Evolutionary conservation across 2,888 invertebrate species (phyloP).

Genomic region (Ochropleura leucogaster): DNA sequence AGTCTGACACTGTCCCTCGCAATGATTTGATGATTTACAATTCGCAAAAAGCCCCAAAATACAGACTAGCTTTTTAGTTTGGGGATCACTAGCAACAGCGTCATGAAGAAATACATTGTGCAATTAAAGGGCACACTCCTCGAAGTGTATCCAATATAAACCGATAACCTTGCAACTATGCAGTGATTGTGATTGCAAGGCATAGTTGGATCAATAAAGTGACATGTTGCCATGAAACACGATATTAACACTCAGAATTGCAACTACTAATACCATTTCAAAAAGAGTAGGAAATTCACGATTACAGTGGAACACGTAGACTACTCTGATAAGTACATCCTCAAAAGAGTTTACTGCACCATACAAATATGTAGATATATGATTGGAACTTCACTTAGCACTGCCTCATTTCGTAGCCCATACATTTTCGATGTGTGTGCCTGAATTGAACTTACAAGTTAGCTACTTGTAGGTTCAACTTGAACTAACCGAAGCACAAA

Average conservation of each 20-base stretch:
- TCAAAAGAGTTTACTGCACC: background rate
- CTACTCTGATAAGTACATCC: background rate
- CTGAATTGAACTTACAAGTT: background rate
- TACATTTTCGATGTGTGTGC: background rate
- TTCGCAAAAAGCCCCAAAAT: too few species aligned
- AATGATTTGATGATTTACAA: too few species aligned
- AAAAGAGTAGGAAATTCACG: background rate
- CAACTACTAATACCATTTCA: background rate
- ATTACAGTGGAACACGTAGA: background rate
- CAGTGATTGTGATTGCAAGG: too few species aligned
- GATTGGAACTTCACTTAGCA: background rate
- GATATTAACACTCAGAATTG: background rate
- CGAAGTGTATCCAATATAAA: too few species aligned
- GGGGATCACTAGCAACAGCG: too few species aligned
- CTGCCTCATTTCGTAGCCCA: too few species aligned
- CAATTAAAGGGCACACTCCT: too few species aligned
- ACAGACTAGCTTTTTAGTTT: too few species aligned
- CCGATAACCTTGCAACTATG: too few species aligned
- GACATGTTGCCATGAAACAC: background rate
- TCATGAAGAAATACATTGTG: too few species aligned
- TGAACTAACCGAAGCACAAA: background rate
- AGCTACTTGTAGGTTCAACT: background rate
- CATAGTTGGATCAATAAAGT: background rate
- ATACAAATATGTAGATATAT: background rate
- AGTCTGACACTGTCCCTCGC: too few species aligned